phyloP scores from a whole-genome alignment of 35 echinoderm and acorn worm genomes.

The Apostichopus parvimensis region DNA sequence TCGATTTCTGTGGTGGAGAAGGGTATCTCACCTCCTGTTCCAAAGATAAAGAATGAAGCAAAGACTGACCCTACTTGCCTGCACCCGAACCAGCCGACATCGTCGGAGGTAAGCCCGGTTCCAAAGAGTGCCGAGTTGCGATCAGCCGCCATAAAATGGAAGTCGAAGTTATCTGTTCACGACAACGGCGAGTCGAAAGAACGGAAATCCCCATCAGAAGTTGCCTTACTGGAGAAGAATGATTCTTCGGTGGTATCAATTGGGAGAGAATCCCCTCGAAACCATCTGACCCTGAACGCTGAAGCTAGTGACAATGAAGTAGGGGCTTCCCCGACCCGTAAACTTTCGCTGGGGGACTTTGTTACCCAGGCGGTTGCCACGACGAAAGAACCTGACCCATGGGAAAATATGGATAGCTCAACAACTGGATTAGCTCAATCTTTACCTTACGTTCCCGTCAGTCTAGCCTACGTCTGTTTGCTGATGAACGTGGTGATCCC shows the following conservation, averaged over 20 bases:
- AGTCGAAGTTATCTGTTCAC: background rate
- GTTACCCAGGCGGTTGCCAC: background rate
- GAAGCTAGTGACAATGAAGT: background rate
- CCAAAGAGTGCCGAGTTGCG: slow-evolving; percentile 1
- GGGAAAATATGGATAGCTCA: slow-evolving; percentile 3
- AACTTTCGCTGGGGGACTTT: slow-evolving; percentile 36
- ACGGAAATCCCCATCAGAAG: background rate
- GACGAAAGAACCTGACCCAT: background rate
- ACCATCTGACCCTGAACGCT: background rate
- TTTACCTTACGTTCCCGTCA: slow-evolving; percentile 30
- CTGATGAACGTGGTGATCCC: slow-evolving; percentile 27
- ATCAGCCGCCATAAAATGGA: slow-evolving; percentile 41
- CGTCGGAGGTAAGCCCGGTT: background rate
- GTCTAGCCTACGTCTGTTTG: slow-evolving; percentile 23
- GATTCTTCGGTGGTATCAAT: slow-evolving; percentile 18
- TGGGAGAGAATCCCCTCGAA: slow-evolving; percentile 14
- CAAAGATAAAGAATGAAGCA: too few species aligned
- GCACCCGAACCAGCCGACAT: background rate
- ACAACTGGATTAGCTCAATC: background rate
- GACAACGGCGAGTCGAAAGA: slow-evolving; percentile 8
- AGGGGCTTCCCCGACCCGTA: background rate
- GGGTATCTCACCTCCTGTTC: too few species aligned
- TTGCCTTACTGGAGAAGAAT: background rate
- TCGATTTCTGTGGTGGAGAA: too few species aligned
- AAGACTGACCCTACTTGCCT: background rate